Base-by-base conservation (phyloP, 2,797 vertebrate species). In the Myotis pilosus region DNA sequence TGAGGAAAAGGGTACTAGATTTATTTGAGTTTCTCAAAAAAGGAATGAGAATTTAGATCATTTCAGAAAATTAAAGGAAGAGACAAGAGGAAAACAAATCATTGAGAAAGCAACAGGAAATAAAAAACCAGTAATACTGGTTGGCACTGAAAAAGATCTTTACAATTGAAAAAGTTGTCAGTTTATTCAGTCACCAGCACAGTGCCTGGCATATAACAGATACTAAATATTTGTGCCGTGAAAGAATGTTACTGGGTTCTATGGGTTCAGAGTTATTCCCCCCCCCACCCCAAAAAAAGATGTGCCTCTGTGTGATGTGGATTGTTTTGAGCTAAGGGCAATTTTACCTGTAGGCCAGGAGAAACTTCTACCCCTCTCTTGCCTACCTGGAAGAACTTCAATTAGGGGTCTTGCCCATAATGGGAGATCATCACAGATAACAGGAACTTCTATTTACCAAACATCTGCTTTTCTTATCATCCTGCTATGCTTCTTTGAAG, bases 81-180 rank as follows among this genome's bases (percentile, higher is more conserved):
- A 38, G n/a, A 72, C 23, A 76, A 68, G 47, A 91, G 62, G 47
- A 92, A 89, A 94, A 94, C 20, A 84, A 89, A 90, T 30, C 23
- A 82, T 3, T 51, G n/a, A 71, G 25, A 94, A 92, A 87, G 41
- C 25, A 68, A 76, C 44, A 89, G 89, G 30, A 89, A 75, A 71
- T 0, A 79, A 55, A 79, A 87, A 83, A 87, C 51, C 51, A 87
- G 0, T n/a, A 85, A 91, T 66, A 88, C 3, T 36, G 79, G n/a
- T 12, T 90, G 53, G 28, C 57, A 91, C 5, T 38, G 22, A 86
- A 87, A 90, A 84, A 71, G 66, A 36, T 10, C 20, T 66, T 68
- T 44, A 91, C 6, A 86, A 30, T 9, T 62, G 69, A 55, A 53
- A 94, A 44, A 78, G 20, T 87, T 80, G 30, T 87, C 20, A 57